Conservation (phyloP, 2,797 vertebrate genomes). For the Gallirallus australis region DNA sequence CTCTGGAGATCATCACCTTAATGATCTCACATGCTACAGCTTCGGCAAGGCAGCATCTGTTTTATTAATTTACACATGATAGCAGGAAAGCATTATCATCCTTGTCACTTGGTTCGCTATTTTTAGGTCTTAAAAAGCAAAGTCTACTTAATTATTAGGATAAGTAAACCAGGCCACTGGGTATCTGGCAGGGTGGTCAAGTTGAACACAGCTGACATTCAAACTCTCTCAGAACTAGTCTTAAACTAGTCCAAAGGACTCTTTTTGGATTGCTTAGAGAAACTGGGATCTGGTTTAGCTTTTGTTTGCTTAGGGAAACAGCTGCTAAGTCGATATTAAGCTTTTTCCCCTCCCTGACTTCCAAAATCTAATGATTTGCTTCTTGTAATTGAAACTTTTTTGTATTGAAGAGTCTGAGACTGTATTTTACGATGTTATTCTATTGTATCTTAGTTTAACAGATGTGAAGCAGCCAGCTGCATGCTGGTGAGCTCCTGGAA, state of each 20-base stretch:
- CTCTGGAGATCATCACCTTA: neutral
- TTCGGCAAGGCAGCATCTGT: neutral
- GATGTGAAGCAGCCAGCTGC: neutral
- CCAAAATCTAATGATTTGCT: neutral
- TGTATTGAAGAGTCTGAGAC: neutral
- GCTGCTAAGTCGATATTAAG: slow-evolving; percentile 2
- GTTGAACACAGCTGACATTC: neutral
- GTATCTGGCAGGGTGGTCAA: neutral
- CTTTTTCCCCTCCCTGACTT: neutral
- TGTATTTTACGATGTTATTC: neutral
- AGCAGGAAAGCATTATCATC: neutral
- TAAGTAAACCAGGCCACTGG: neutral
- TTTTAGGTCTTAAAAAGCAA: neutral
- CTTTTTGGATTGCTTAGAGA: neutral
- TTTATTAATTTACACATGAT: neutral
- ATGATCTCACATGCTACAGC: neutral
- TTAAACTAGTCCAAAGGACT: neutral
- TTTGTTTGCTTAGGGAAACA: slow-evolving; percentile 34
- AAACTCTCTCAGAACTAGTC: neutral
- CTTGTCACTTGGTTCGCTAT: neutral
- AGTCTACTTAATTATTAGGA: neutral
- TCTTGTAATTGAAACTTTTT: neutral
- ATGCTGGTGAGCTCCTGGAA: neutral
- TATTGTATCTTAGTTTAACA: accelerated
- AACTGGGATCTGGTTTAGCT: neutral